These are phyloP conservation scores for Agrilus planipennis DNA, from an alignment of 1,140 invertebrate genomes.

Conservation along the genomic window DNA sequence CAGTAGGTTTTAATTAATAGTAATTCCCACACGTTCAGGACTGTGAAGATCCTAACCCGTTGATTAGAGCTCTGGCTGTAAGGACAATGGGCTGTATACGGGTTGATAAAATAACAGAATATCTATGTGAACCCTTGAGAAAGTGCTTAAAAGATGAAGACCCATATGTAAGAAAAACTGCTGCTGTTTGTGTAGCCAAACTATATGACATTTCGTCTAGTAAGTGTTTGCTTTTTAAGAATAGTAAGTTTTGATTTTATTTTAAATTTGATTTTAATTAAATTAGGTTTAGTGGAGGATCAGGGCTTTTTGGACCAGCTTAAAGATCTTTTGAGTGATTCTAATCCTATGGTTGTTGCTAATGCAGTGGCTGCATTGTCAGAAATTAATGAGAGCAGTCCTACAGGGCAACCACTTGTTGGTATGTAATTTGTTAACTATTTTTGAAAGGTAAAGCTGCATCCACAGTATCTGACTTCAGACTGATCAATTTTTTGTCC, in stretches of 20 bases:
- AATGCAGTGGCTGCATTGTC: slow-evolving; percentile 98
- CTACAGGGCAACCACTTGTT: slow-evolving; percentile 82
- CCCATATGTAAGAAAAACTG: slow-evolving; percentile 98
- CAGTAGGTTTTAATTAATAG: neutral
- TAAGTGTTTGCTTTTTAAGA: neutral
- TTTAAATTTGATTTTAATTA: slow-evolving; percentile 4
- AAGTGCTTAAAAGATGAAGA: slow-evolving; percentile 99
- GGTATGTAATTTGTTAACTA: slow-evolving; percentile 30
- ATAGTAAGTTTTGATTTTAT: neutral
- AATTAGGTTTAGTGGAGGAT: slow-evolving; percentile 80
- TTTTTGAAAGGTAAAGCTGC: too few relatives aligned
- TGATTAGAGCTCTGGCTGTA: slow-evolving; percentile 96
- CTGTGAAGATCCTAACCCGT: slow-evolving; percentile 98
- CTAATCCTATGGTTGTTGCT: slow-evolving; percentile 99
- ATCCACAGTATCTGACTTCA: too few relatives aligned
- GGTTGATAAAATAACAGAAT: slow-evolving; percentile 99
- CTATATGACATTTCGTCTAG: slow-evolving; percentile 94
- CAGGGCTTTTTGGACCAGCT: slow-evolving; percentile 97
- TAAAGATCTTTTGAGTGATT: slow-evolving; percentile 94
- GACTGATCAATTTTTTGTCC: neutral
- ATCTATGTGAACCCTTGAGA: slow-evolving; percentile 94
- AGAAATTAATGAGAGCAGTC: slow-evolving; percentile 96
- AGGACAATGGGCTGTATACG: slow-evolving; percentile 99
- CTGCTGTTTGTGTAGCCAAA: slow-evolving; percentile 98
- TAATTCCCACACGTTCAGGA: slow-evolving; percentile 52